Base-by-base conservation (phyloP, 2,113 vertebrate genomes). In the Leptobrachium leishanense region DNA sequence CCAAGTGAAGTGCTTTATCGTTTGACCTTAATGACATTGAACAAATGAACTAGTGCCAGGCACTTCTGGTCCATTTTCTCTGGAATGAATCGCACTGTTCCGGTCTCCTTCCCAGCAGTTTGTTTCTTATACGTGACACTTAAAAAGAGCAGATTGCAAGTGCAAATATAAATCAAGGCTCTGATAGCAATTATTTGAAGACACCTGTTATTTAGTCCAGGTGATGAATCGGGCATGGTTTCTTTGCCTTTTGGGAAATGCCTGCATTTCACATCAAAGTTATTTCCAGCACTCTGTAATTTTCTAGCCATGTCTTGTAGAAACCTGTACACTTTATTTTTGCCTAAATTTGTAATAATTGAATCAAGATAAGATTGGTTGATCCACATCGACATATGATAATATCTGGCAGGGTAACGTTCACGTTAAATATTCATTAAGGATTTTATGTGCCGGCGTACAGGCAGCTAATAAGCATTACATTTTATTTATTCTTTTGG, bases 151-250 rank as follows among this genome's bases (percentile, higher is more conserved):
- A 80, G 78, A 80, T 80, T 80, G 78, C 64, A 74, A 74, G 71
- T 46, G 53, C 20, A 68, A 9, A 62, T 68, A 68, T 74, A 74
- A 81, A 81, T 81, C 53, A 74, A 62, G 53, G 12, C 7, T 43
- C 15, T 68, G 71, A 81, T 81, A 68, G 72, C 78, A 74, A 74
- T 81, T 81, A 74, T 73, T 74, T 50, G 78, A 68, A 81, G 78
- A 81, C 78, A 81, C 78, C 72, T 81, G 78, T 81, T 81, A 81
- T 74, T 81, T 74, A 62, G 53, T n/a, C 71, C 78, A 74, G 78
- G 78, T 80, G 78, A 80, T 80, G 72, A 74, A 62, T 74, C 71
- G 40, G 64, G 53, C 72, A 59, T 54, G 43, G 20, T 40, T 50
- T 74, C 62, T 64, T 74, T 74, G 7, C 72, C 77, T 43, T 68